Evolutionary conservation across 2,888 invertebrate species (phyloP).

Genomic region (Tinea trinotella): DNA sequence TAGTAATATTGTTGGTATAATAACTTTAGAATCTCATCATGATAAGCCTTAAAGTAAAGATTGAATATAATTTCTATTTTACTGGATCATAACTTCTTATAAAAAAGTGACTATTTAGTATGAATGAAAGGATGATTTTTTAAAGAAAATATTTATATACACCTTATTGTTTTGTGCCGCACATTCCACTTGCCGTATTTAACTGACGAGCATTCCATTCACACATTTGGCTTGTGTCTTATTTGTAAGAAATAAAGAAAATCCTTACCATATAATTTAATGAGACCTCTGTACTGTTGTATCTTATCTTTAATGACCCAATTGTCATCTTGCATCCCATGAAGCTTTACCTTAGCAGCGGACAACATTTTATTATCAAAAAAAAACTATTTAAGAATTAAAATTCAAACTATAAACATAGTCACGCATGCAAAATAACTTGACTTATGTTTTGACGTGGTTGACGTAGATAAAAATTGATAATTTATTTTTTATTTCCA

Average conservation of each 20-base stretch:
- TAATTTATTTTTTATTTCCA: neutral
- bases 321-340: slow-evolving; percentile 75
- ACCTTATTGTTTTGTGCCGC: too few species aligned
- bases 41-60: neutral
- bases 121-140: too few species aligned
- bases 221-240: neutral
- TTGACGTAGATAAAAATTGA: neutral
- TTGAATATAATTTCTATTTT: too few species aligned
- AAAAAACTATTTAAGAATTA: slow-evolving; percentile 9
- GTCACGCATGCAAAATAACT: neutral
- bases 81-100: too few species aligned
- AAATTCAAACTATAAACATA: neutral
- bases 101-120: too few species aligned
- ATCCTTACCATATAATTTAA: slow-evolving; percentile 75
- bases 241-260: too few species aligned
- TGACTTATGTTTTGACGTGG: neutral
- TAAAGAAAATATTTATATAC: too few species aligned
- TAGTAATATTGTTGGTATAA: too few species aligned
- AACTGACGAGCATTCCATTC: too few species aligned
- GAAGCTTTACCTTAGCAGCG: slow-evolving; percentile 70
- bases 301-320: slow-evolving; percentile 79
- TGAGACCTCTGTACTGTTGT: slow-evolving; percentile 75
- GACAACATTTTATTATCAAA: slow-evolving; percentile 48
- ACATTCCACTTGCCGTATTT: too few species aligned
- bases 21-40: too few species aligned